Conservation (phyloP, 2,797 vertebrate species). For the Typhlichthys subterraneus region DNA sequence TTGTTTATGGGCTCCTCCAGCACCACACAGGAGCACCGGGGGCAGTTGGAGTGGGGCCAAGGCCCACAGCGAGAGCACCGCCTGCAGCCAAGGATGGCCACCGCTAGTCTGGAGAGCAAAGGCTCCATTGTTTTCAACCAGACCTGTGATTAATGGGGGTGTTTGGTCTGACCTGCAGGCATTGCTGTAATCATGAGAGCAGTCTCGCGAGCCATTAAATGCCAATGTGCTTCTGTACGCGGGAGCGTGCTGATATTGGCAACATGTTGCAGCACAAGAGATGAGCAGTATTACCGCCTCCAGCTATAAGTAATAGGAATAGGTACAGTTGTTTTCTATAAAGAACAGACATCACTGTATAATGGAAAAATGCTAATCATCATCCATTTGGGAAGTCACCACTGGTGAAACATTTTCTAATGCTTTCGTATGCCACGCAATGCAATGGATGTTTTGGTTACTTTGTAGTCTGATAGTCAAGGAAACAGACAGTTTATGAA, state of each 20-base stretch:
- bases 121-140: constrained; percentile 54
- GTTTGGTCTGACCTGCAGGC: constrained; percentile 47
- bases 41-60: constrained; percentile 53
- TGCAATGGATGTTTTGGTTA: too few species aligned
- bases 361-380: neutral
- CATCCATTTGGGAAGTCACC: neutral
- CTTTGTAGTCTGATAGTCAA: neutral
- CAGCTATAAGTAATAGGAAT: constrained; percentile 1
- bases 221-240: constrained; percentile 8
- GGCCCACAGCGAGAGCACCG: constrained; percentile 50
- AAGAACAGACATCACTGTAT: neutral
- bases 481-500: neutral
- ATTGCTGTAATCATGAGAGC: constrained; percentile 51
- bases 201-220: constrained; percentile 41
- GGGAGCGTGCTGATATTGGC: constrained; percentile 3
- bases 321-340: neutral
- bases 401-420: constrained; percentile 2
- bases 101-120: constrained; percentile 41
- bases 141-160: constrained; percentile 62
- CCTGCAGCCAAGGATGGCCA: constrained; percentile 22
- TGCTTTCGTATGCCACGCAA: neutral
- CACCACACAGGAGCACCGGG: constrained; percentile 44
- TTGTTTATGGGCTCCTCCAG: constrained; percentile 58
- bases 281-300: constrained; percentile 25
- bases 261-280: constrained; percentile 22